Conservation (phyloP, 2,113 vertebrate species). For the Chaetodon trifascialis region DNA sequence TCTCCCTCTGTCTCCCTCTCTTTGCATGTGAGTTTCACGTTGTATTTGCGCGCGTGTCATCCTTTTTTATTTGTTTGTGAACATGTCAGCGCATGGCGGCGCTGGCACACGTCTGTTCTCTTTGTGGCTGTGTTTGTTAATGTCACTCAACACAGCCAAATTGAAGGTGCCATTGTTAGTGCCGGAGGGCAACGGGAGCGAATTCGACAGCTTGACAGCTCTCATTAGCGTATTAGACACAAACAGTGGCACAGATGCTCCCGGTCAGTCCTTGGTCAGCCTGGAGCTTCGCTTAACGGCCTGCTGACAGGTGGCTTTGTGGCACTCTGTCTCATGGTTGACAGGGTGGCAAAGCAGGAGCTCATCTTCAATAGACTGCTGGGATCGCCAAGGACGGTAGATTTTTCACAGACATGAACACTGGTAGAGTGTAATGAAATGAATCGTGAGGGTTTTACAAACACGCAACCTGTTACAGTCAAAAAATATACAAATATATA, state of each 20-base stretch:
- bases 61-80: slow-evolving; percentile 52
- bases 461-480: neutral
- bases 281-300: slow-evolving; percentile 70
- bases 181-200: slow-evolving; percentile 72
- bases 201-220: slow-evolving; percentile 81
- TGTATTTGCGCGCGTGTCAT: slow-evolving; percentile 25
- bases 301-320: slow-evolving; percentile 82
- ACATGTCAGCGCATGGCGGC: slow-evolving; percentile 33
- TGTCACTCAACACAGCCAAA: slow-evolving; percentile 77
- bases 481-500: neutral
- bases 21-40: slow-evolving; percentile 18
- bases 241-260: slow-evolving; percentile 83
- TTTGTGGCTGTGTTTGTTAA: slow-evolving; percentile 70
- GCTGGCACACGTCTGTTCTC: slow-evolving; percentile 60
- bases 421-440: slow-evolving; percentile 17
- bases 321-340: slow-evolving; percentile 78
- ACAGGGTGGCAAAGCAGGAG: slow-evolving; percentile 74
- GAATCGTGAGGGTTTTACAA: slow-evolving; percentile 25
- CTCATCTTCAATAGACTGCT: slow-evolving; percentile 71
- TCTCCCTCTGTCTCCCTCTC: slow-evolving; percentile 16
- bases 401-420: slow-evolving; percentile 52
- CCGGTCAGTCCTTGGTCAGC: slow-evolving; percentile 78
- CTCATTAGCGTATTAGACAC: slow-evolving; percentile 84
- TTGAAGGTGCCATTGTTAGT: slow-evolving; percentile 80
- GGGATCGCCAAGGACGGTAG: slow-evolving; percentile 67